Conservation (phyloP, 2,888 invertebrate species). For the Tryphoninae sp. region DNA sequence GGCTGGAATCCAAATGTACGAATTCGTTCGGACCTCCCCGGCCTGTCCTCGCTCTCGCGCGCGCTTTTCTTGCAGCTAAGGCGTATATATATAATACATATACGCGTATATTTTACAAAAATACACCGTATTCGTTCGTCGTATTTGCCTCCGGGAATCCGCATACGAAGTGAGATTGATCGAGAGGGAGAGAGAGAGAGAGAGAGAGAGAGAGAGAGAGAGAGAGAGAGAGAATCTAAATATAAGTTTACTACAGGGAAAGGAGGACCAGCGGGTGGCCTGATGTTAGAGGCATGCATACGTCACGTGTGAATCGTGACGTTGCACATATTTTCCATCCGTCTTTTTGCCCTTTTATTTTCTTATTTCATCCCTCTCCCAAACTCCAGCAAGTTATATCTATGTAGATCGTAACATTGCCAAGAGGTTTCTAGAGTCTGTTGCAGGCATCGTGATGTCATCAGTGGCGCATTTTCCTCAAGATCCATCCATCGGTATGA, state of each 20-base stretch:
- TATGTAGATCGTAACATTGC: not conserved
- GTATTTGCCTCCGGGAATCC: constrained; percentile 50
- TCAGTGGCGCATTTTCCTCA: not conserved
- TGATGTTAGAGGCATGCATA: constrained; percentile 47
- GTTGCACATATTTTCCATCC: constrained; percentile 46
- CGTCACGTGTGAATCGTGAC: constrained; percentile 57
- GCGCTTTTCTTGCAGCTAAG: constrained; percentile 67
- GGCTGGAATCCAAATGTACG: constrained; percentile 60
- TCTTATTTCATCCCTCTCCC: not conserved
- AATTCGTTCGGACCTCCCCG: constrained; percentile 69
- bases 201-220: constrained; percentile 11
- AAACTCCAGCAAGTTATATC: not conserved
- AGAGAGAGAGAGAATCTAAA: constrained; percentile 54
- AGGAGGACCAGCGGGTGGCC: constrained; percentile 49
- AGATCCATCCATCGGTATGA: not conserved
- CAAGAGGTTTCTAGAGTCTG: not conserved
- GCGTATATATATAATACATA: constrained; percentile 6
- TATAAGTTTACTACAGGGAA: constrained; percentile 57
- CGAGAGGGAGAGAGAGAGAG: constrained; percentile 37
- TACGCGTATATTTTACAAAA: constrained; percentile 50
- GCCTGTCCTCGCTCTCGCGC: constrained; percentile 53
- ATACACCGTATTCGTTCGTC: constrained; percentile 58
- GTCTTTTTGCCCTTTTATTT: constrained; percentile 7
- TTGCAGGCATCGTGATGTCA: not conserved
- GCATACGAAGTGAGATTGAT: constrained; percentile 22